Percentiles rank a stretch among this genome's conserved stretches.
Conservation (phyloP, 64 coral and sea anemone species). For the Actinia equina region DNA sequence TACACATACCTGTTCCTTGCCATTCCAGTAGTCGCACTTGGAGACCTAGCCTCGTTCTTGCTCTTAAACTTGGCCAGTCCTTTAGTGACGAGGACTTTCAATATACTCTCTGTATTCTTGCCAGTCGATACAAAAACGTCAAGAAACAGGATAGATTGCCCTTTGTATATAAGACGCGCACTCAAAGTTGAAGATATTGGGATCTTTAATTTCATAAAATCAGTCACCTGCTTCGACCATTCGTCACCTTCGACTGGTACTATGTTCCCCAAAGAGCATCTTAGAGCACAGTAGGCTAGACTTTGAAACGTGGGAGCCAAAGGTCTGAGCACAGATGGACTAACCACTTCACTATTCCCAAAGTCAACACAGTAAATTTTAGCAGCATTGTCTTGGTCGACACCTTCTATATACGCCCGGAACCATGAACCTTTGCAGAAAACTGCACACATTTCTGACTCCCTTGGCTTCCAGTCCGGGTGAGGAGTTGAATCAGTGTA, state of each 20-base stretch:
- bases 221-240: slow-evolving; percentile 50
- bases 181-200: slow-evolving; percentile 33
- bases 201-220: slow-evolving; percentile 52
- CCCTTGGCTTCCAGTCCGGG: slow-evolving; percentile 14
- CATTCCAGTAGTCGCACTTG: neutral
- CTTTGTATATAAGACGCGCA: slow-evolving; percentile 31
- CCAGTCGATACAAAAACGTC: slow-evolving; percentile 22
- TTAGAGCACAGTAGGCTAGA: slow-evolving; percentile 47
- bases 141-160: slow-evolving; percentile 42
- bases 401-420: slow-evolving; percentile 15
- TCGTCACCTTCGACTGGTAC: slow-evolving; percentile 15
- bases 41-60: neutral
- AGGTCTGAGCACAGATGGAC: slow-evolving; percentile 30
- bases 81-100: neutral
- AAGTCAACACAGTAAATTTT: slow-evolving; percentile 53
- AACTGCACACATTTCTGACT: slow-evolving; percentile 47
- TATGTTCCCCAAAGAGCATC: slow-evolving; percentile 51
- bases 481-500: neutral
- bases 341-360: slow-evolving; percentile 62
- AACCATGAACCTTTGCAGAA: slow-evolving; percentile 42
- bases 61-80: neutral
- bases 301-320: slow-evolving; percentile 32
- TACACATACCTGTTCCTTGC: neutral
- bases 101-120: neutral
- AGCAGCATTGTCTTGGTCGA: neutral